Conservation (phyloP, 1,140 invertebrate species). For the Pogonomyrmex californicus region DNA sequence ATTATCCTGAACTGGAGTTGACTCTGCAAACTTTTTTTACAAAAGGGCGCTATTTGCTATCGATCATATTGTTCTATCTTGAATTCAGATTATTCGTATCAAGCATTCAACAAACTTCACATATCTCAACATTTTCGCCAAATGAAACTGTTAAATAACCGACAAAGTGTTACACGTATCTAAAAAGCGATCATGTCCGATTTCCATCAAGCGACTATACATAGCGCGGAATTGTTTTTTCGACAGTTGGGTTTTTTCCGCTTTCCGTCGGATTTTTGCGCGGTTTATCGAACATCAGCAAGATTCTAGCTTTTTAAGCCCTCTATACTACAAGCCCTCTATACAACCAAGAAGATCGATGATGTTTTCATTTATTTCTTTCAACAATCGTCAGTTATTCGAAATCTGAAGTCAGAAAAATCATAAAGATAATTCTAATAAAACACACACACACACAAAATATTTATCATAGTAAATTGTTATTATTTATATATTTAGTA, state of each 20-base stretch:
- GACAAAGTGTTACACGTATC: conserved; percentile 4
- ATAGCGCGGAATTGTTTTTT: neutral
- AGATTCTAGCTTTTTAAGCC: conserved; percentile 12
- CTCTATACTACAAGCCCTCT: neutral
- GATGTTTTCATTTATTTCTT: conserved; percentile 28
- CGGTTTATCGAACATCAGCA: conserved; percentile 35
- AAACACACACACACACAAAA: too few species aligned
- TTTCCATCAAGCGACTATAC: conserved; percentile 19
- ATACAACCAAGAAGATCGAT: conserved; percentile 6
- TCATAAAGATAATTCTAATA: too few species aligned
- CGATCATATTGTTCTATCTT: neutral
- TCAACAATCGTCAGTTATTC: conserved; percentile 1
- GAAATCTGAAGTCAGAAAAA: neutral
- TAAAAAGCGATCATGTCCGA: conserved; percentile 13
- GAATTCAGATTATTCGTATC: conserved; percentile 2
- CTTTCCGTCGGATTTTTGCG: conserved; percentile 7
- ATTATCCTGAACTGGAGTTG: neutral
- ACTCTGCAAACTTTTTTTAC: neutral
- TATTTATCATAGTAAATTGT: neutral
- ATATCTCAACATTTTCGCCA: conserved; percentile 7
- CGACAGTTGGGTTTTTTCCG: neutral
- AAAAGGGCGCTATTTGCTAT: neutral
- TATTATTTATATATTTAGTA: neutral
- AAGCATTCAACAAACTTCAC: neutral
- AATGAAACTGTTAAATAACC: neutral